Conservation (phyloP, 1,140 invertebrate genomes). For the Spodoptera frugiperda region DNA sequence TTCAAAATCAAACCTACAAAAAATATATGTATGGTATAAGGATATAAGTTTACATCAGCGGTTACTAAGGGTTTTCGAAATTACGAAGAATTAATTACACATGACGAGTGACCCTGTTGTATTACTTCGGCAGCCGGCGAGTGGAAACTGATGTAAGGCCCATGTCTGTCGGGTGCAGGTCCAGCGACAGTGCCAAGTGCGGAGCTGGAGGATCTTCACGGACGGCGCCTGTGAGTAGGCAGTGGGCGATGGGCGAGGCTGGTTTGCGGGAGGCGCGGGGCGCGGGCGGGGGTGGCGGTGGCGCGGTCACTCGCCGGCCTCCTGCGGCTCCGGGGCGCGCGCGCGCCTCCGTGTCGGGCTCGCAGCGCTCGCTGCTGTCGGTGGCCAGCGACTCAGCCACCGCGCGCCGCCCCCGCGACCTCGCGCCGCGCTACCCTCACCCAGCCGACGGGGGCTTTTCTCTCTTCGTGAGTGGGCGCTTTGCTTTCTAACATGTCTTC, state of each 20-base stretch:
- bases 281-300: constrained; percentile 53
- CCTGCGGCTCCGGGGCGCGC: constrained; percentile 64
- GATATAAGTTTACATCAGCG: no score
- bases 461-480: constrained; percentile 86
- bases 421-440: constrained; percentile 71
- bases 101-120: not conserved
- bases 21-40: no score
- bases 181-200: constrained; percentile 84
- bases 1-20: not conserved
- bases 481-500: constrained; percentile 82
- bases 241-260: constrained; percentile 65
- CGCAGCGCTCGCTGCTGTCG: constrained; percentile 80
- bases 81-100: no score
- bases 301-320: constrained; percentile 60
- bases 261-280: constrained; percentile 51
- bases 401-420: constrained; percentile 78
- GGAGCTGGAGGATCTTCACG: constrained; percentile 65
- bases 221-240: constrained; percentile 82
- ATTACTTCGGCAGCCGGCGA: constrained; percentile 37
- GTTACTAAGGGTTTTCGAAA: no score
- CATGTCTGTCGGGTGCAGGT: constrained; percentile 65
- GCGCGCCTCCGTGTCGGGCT: constrained; percentile 68
- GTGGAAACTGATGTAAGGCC: constrained; percentile 45
- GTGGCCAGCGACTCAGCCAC: constrained; percentile 84
- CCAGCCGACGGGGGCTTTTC: constrained; percentile 80